These are phyloP conservation scores for Dolichomitus sp. DNA, from an alignment of 2,888 invertebrate genomes.

Conservation along the genomic window DNA sequence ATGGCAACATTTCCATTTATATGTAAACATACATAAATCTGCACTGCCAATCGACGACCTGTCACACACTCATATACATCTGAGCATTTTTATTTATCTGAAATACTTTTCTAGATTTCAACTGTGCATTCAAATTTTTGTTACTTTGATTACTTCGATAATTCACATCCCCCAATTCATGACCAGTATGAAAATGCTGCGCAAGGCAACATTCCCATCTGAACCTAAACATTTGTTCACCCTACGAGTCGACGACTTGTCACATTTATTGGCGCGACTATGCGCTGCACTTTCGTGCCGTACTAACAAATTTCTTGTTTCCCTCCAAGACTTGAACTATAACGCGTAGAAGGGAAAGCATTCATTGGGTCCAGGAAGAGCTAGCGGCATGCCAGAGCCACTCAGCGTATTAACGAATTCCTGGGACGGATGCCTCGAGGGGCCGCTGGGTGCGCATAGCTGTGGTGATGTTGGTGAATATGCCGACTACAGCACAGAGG, in stretches of 20 bases:
- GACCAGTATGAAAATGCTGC: not conserved
- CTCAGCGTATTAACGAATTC: conserved; percentile 66
- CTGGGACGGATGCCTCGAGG: conserved; percentile 56
- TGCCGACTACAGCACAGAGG: conserved; percentile 21
- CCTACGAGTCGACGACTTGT: not conserved
- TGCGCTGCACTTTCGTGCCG: conserved; percentile 14
- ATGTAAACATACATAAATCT: no score
- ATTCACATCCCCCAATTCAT: no score
- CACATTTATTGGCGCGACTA: conserved; percentile 7
- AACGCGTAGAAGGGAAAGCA: conserved; percentile 23
- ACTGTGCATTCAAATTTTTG: no score
- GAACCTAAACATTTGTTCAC: not conserved
- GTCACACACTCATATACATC: no score
- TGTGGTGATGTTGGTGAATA: conserved; percentile 41
- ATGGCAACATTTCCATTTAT: no score
- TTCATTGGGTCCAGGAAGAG: conserved; percentile 28
- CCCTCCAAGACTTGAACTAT: not conserved
- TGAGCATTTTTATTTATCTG: no score
- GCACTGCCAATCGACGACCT: no score
- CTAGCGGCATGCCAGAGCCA: conserved; percentile 46
- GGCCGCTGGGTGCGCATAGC: conserved; percentile 37
- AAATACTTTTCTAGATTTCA: no score
- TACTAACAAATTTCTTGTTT: conserved; percentile 19
- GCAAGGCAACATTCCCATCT: not conserved
- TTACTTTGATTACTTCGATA: no score